A percentile compares a stretch with the other conserved stretches of the same genome.
These are phyloP conservation scores for Labeo catla DNA, from an alignment of 2,113 vertebrate genomes.

Conservation along the genomic window DNA sequence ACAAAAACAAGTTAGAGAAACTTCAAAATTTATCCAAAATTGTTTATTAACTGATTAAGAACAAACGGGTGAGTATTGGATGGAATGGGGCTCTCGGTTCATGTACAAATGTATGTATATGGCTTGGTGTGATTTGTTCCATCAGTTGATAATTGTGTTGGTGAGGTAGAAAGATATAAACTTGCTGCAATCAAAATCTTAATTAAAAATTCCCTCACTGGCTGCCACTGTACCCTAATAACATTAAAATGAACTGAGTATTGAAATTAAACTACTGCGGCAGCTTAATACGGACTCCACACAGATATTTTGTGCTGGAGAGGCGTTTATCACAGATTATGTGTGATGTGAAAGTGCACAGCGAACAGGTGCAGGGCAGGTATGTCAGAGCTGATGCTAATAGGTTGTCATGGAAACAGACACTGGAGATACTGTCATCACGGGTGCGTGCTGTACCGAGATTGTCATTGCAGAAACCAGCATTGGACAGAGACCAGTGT, in stretches of 20 bases:
- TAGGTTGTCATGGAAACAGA: slow-evolving; percentile 28
- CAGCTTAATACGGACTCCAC: background rate
- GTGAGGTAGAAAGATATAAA: too few species aligned
- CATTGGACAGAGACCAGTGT: background rate
- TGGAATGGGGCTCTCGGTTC: too few species aligned
- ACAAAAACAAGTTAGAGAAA: too few species aligned
- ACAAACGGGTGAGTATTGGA: too few species aligned
- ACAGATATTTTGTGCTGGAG: background rate
- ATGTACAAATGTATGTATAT: too few species aligned
- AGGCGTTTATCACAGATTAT: background rate
- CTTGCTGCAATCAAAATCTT: too few species aligned
- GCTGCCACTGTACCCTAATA: background rate
- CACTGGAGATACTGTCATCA: slow-evolving; percentile 17
- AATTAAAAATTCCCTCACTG: too few species aligned
- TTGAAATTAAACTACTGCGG: background rate
- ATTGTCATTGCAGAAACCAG: background rate
- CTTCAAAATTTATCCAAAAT: too few species aligned
- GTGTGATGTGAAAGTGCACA: background rate
- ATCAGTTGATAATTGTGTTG: too few species aligned
- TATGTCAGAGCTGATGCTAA: background rate
- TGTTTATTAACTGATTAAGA: too few species aligned
- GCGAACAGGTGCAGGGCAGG: background rate
- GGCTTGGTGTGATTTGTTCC: too few species aligned
- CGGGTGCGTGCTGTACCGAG: background rate
- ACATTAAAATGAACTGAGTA: background rate